phyloP scores from a whole-genome alignment of 2,797 vertebrate genomes.

The Petrocephalus sullivani region DNA sequence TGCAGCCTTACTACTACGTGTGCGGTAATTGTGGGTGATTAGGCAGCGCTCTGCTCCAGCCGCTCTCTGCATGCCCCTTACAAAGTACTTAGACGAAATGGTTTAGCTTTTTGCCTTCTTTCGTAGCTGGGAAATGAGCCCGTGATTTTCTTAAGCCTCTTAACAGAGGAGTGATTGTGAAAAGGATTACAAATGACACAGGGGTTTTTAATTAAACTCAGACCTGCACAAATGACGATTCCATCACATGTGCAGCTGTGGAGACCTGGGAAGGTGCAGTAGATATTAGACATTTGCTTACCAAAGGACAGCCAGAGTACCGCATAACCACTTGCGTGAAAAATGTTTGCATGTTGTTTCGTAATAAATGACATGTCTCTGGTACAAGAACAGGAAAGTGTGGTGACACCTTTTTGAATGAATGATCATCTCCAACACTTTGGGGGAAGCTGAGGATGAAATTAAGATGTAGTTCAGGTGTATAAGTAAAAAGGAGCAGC shows the following conservation, averaged over 20 bases:
- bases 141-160: conserved; percentile 31
- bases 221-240: conserved; percentile 21
- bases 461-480: not conserved
- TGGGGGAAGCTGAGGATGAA: not conserved
- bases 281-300: not conserved
- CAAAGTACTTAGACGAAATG: not conserved
- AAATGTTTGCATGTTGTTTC: not conserved
- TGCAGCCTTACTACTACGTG: not conserved
- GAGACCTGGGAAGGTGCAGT: not conserved
- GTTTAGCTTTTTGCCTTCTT: conserved; percentile 24
- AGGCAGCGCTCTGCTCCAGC: not conserved
- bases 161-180: conserved; percentile 25
- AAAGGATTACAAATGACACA: conserved; percentile 25
- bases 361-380: not conserved
- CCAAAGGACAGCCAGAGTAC: not conserved
- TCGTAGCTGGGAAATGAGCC: conserved; percentile 13
- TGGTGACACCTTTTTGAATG: not conserved
- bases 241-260: not conserved
- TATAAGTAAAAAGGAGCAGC: not conserved
- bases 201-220: conserved; percentile 39
- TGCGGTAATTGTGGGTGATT: not conserved
- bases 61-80: not conserved
- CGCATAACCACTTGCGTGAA: not conserved
- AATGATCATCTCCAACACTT: not conserved
- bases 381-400: not conserved